A percentile compares a stretch with the other conserved stretches of the same genome.
phyloP scores from a whole-genome alignment of 2,888 invertebrate genomes.

The Caenorhabditis imperialis region DNA sequence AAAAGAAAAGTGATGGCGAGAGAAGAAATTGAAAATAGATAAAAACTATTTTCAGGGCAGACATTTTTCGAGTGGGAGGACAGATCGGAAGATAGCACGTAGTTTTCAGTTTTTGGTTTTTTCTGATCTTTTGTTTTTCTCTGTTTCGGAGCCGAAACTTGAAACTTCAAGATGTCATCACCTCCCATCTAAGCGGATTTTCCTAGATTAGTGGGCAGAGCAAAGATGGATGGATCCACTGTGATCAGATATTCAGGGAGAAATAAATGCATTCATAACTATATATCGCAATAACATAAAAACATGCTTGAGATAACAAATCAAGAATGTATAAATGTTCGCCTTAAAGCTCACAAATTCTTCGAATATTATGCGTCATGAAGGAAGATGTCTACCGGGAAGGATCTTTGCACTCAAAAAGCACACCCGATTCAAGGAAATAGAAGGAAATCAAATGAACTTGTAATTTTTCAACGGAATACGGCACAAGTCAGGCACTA shows the following conservation, averaged over 20 bases:
- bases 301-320: slow-evolving; percentile 31
- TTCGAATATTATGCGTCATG: too few relatives aligned
- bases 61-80: slow-evolving; percentile 38
- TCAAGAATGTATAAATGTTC: slow-evolving; percentile 27
- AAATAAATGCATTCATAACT: too few relatives aligned
- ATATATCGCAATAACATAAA: slow-evolving; percentile 29
- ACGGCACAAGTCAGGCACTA: too few relatives aligned
- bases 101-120: too few relatives aligned
- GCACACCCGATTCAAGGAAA: too few relatives aligned
- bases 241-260: too few relatives aligned
- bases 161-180: slow-evolving; percentile 45
- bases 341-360: slow-evolving; percentile 4
- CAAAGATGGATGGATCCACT: too few relatives aligned
- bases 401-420: too few relatives aligned
- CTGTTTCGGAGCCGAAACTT: slow-evolving; percentile 35
- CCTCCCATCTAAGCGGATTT: slow-evolving; percentile 32
- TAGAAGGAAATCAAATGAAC: too few relatives aligned
- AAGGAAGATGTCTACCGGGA: too few relatives aligned
- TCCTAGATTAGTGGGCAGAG: slow-evolving; percentile 7
- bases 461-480: too few relatives aligned
- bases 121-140: too few relatives aligned
- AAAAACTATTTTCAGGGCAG: slow-evolving; percentile 33
- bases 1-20: not conserved
- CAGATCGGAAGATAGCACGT: slow-evolving; percentile 19
- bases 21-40: slow-evolving; percentile 10